Evolutionary conservation across 2,113 vertebrate species (phyloP).

Genomic region (Hemiprocne comata): DNA sequence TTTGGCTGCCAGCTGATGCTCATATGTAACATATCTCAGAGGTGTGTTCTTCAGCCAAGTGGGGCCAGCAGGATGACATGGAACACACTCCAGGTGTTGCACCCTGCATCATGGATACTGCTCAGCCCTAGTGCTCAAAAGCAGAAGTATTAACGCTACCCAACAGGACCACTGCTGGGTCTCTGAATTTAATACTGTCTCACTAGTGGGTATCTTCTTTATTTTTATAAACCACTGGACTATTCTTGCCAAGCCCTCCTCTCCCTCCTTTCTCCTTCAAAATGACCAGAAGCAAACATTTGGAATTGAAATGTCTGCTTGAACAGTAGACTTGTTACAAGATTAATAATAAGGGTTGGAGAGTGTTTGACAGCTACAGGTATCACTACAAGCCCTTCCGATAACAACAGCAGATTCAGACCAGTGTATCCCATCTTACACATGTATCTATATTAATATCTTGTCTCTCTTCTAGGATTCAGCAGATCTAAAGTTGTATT

Average conservation of each 20-base stretch:
- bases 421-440: background rate
- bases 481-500: conserved; percentile 47
- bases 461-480: background rate
- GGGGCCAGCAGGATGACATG: too few species aligned
- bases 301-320: background rate
- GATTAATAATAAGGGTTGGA: background rate
- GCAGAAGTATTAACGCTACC: background rate
- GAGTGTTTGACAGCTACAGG: background rate
- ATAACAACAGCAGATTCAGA: background rate
- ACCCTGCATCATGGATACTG: too few species aligned
- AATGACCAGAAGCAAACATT: background rate
- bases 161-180: background rate
- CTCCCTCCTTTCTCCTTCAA: background rate
- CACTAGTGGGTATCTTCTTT: background rate
- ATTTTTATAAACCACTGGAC: background rate
- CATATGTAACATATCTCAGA: background rate
- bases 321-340: background rate
- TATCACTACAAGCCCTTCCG: background rate
- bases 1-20: background rate
- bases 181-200: background rate
- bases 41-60: rapidly evolving
- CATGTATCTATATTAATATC: background rate
- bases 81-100: rapidly evolving
- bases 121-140: background rate
- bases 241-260: background rate